Evolutionary conservation across 1,140 invertebrate genomes (phyloP).

Genomic region (Penaeus japonicus): DNA sequence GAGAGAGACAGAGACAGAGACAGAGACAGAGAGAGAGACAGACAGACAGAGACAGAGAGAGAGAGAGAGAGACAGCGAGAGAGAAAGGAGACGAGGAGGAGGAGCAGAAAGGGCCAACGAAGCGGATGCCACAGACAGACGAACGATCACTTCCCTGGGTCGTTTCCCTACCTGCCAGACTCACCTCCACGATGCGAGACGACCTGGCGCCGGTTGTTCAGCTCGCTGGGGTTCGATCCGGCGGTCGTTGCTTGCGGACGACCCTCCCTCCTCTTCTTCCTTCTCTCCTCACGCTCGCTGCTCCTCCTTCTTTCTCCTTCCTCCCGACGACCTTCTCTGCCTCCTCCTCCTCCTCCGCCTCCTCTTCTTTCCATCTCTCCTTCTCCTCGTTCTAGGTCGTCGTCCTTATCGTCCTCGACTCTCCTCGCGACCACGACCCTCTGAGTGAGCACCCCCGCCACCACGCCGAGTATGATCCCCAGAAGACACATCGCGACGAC

Average conservation of each 20-base stretch:
- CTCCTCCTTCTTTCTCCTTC: too few relatives aligned
- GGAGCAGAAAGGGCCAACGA: too few relatives aligned
- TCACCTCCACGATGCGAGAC: constrained; percentile 34
- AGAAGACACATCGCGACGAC: constrained; percentile 24
- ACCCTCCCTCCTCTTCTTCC: not conserved
- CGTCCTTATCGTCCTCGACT: constrained; percentile 17
- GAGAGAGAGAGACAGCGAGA: too few relatives aligned
- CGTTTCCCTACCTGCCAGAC: constrained; percentile 38
- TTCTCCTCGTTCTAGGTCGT: not conserved
- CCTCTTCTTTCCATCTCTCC: too few relatives aligned
- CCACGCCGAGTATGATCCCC: constrained; percentile 35
- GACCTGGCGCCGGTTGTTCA: not conserved
- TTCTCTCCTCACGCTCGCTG: not conserved
- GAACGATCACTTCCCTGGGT: too few relatives aligned
- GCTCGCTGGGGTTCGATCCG: not conserved
- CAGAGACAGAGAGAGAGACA: too few relatives aligned
- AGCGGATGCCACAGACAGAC: too few relatives aligned
- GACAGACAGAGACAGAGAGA: too few relatives aligned
- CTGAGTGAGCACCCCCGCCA: constrained; percentile 23
- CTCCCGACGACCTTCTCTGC: too few relatives aligned
- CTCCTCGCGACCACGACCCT: not conserved
- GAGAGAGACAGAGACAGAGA: too few relatives aligned
- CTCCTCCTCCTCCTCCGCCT: too few relatives aligned
- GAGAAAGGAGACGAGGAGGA: too few relatives aligned
- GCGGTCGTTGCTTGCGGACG: not conserved